These are phyloP conservation scores for Butorides virescens DNA, from an alignment of 2,113 vertebrate species.

Conservation along the genomic window DNA sequence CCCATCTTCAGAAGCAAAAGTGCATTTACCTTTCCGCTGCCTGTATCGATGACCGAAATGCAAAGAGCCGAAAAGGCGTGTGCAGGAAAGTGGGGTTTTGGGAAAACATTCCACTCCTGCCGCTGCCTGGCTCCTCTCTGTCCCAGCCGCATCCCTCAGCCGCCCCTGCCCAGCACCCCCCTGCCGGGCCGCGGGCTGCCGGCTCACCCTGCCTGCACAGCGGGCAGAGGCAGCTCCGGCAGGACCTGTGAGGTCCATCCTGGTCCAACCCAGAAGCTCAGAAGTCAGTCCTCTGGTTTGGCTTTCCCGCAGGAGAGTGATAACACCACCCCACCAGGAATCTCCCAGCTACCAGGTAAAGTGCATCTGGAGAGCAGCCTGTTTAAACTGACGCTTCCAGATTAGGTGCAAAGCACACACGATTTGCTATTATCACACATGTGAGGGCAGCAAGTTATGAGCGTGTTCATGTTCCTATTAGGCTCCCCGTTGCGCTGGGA, in stretches of 20 bases:
- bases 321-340: neutral
- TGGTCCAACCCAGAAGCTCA: neutral
- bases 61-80: rapidly evolving
- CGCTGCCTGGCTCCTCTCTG: neutral
- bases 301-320: neutral
- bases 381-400: neutral
- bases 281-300: neutral
- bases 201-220: neutral
- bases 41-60: too few species aligned
- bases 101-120: neutral
- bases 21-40: neutral
- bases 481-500: neutral
- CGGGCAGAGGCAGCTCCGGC: neutral
- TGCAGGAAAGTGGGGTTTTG: rapidly evolving
- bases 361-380: neutral
- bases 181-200: neutral
- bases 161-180: neutral
- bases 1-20: neutral
- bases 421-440: neutral
- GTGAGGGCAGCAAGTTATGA: neutral
- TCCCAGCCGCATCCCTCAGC: neutral
- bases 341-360: neutral
- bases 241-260: rapidly evolving
- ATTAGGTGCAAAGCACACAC: neutral
- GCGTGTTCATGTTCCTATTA: neutral